These are phyloP conservation scores for Coptodon bakossiorum DNA, from an alignment of 2,113 vertebrate genomes.

Conservation along the genomic window DNA sequence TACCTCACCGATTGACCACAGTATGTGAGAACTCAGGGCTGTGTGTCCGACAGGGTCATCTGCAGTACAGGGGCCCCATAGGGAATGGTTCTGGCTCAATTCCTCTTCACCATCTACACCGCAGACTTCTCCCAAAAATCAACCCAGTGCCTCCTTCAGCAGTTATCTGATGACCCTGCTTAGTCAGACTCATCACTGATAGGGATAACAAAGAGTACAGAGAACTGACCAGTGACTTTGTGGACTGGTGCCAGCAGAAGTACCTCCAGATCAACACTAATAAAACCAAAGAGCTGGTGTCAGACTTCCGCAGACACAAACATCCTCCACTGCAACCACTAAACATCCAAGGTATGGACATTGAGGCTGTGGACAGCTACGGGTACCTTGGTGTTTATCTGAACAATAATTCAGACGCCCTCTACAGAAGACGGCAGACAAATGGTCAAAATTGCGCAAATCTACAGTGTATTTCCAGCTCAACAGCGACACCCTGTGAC, in stretches of 20 bases:
- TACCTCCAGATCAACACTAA: neutral
- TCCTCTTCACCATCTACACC: neutral
- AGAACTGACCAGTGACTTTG: rapidly evolving
- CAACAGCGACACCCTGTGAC: neutral
- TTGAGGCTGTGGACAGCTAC: neutral
- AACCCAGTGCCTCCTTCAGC: neutral
- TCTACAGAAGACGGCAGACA: neutral
- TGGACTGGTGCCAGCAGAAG: neutral
- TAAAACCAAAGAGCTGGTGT: neutral
- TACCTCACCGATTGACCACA: no score
- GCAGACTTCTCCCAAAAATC: neutral
- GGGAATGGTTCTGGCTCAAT: neutral
- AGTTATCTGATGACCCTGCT: neutral
- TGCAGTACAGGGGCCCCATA: rapidly evolving
- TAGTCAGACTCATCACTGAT: neutral
- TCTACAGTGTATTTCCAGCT: neutral
- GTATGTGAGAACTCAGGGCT: no score
- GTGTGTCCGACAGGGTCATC: no score
- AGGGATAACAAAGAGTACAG: neutral
- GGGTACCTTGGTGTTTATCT: neutral
- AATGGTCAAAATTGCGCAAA: neutral
- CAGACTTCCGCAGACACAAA: neutral
- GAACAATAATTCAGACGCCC: rapidly evolving
- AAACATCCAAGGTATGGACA: neutral
- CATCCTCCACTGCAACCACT: neutral